Percentiles rank a stretch among this genome's conserved stretches.
phyloP scores from a whole-genome alignment of 2,888 invertebrate genomes.

The Drosophila testacea region DNA sequence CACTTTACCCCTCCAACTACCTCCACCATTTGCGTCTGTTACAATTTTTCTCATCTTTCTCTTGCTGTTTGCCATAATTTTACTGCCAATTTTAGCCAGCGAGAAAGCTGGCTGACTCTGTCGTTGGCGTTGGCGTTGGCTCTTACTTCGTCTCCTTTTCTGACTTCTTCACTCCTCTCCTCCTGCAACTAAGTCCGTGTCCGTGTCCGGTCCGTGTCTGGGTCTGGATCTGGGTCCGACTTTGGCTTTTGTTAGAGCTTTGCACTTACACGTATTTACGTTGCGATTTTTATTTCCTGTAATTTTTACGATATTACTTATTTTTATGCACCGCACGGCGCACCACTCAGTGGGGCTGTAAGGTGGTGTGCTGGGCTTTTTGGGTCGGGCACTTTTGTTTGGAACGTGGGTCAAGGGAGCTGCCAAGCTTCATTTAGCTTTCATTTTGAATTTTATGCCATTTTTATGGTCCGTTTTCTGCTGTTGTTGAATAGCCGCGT shows the following conservation, averaged over 20 bases:
- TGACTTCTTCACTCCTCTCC: background rate
- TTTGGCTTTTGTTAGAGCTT: constrained; percentile 26
- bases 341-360: constrained; percentile 29
- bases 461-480: constrained; percentile 65
- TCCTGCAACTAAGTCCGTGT: background rate
- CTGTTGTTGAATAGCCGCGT: constrained; percentile 55
- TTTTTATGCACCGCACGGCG: constrained; percentile 76
- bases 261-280: constrained; percentile 76
- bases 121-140: constrained; percentile 10
- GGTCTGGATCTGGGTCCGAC: constrained; percentile 18
- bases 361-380: background rate
- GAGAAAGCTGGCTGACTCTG: constrained; percentile 69
- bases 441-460: constrained; percentile 73
- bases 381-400: constrained; percentile 11
- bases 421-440: constrained; percentile 64
- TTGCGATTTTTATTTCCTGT: constrained; percentile 78
- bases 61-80: constrained; percentile 66
- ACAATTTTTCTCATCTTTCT: constrained; percentile 58
- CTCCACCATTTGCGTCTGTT: constrained; percentile 53
- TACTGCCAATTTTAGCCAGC: constrained; percentile 70
- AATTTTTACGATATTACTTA: constrained; percentile 80
- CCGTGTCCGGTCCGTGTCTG: background rate
- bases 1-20: background rate
- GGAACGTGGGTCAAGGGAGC: constrained; percentile 42
- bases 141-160: background rate